phyloP scores from a whole-genome alignment of 2,113 vertebrate species.

The Scortum barcoo region DNA sequence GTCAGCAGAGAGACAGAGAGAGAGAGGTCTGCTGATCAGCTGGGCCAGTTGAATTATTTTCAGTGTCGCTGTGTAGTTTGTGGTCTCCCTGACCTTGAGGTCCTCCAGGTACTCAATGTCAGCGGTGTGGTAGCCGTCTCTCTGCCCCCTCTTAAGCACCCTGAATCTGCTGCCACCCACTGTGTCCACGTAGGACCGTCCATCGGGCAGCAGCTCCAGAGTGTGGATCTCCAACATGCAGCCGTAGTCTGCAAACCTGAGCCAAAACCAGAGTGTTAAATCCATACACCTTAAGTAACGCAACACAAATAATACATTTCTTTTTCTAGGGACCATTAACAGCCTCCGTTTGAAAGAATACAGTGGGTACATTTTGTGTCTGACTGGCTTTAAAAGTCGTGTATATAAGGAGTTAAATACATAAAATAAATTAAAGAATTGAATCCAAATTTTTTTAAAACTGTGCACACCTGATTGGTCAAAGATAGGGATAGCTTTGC shows the following conservation, averaged over 20 bases:
- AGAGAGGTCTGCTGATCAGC: background rate
- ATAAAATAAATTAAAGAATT: too few species aligned
- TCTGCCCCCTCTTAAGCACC: slow-evolving; percentile 87
- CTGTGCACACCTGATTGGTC: background rate
- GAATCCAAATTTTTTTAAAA: too few species aligned
- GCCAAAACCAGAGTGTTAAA: background rate
- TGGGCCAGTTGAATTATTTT: background rate
- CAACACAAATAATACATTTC: background rate
- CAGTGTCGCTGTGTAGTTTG: background rate
- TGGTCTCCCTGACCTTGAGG: slow-evolving; percentile 80
- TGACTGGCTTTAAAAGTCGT: background rate
- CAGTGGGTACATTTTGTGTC: background rate
- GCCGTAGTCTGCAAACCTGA: slow-evolving; percentile 91
- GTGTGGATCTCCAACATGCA: slow-evolving; percentile 90
- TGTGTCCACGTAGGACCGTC: slow-evolving; percentile 89
- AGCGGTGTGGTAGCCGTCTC: slow-evolving; percentile 92
- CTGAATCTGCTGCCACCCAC: slow-evolving; percentile 88
- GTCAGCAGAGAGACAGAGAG: background rate
- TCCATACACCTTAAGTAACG: background rate
- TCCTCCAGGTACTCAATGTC: slow-evolving; percentile 92
- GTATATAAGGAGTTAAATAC: background rate
- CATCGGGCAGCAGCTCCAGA: slow-evolving; percentile 87
- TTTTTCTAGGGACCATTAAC: background rate
- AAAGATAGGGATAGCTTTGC: too few species aligned
- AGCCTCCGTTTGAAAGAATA: background rate